phyloP scores from a whole-genome alignment of 2,113 vertebrate genomes.

The Pygoscelis antarcticus region DNA sequence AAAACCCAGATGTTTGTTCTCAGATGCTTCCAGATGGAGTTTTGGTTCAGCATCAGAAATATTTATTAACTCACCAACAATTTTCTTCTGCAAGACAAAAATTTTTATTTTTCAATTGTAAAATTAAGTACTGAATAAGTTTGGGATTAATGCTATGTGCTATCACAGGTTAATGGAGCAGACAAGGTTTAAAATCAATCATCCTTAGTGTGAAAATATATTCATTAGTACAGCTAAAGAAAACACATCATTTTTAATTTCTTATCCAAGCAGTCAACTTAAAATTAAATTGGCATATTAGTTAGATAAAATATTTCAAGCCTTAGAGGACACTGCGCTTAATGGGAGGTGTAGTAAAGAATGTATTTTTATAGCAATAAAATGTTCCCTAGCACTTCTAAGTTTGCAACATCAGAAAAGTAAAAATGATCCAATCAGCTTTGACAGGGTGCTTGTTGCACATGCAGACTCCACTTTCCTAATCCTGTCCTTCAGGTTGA shows the following conservation, averaged over 20 bases:
- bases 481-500: neutral
- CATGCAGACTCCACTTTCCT: neutral
- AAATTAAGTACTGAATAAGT: neutral
- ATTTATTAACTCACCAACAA: conserved; percentile 8
- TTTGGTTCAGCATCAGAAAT: conserved; percentile 26
- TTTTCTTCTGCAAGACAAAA: neutral
- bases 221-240: neutral
- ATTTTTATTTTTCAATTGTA: neutral
- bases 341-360: neutral
- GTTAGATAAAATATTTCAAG: neutral
- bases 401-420: neutral
- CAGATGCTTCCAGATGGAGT: neutral
- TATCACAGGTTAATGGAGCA: neutral
- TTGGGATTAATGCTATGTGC: neutral
- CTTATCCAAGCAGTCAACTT: neutral
- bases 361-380: neutral
- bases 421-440: neutral
- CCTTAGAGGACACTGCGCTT: neutral
- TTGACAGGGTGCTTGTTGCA: neutral
- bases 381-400: neutral
- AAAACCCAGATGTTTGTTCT: neutral
- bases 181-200: neutral
- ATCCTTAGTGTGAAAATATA: neutral
- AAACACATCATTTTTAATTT: neutral
- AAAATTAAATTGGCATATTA: neutral